Conservation (phyloP, 2,888 invertebrate species). For the Eremobia ochroleuca region DNA sequence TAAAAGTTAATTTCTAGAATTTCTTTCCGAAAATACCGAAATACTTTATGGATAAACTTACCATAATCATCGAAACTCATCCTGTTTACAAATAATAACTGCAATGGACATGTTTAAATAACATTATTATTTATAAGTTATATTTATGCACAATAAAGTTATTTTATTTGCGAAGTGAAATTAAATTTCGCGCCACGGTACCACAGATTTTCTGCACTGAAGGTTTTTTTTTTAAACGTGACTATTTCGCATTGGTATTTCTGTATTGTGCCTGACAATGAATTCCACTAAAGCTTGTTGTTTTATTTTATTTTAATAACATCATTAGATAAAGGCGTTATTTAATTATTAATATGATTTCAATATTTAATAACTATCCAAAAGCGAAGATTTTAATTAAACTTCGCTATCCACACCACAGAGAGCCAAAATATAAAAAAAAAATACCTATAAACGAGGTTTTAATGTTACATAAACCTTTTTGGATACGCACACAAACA, state of each 20-base stretch:
- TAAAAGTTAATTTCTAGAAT: neutral
- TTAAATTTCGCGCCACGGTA: conserved; percentile 58
- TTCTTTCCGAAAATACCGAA: neutral
- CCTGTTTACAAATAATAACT: conserved; percentile 47
- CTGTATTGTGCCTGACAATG: conserved; percentile 11
- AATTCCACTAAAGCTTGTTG: neutral
- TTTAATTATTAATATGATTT: no score
- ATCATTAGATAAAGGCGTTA: neutral
- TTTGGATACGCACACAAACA: conserved; percentile 6
- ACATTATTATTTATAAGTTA: neutral
- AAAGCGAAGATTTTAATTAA: neutral
- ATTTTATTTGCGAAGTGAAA: neutral
- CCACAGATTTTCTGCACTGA: neutral
- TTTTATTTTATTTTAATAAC: neutral
- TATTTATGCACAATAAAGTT: neutral
- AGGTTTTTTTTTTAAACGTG: neutral
- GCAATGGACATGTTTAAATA: conserved; percentile 15
- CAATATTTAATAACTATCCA: no score
- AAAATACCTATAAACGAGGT: neutral
- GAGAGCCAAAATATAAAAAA: neutral
- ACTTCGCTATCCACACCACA: neutral
- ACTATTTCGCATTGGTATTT: neutral
- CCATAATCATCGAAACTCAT: conserved; percentile 81
- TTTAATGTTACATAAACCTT: neutral
- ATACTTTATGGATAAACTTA: conserved; percentile 62